Evolutionary conservation across 2,113 vertebrate species (phyloP).

Genomic region (Elephas maximus): DNA sequence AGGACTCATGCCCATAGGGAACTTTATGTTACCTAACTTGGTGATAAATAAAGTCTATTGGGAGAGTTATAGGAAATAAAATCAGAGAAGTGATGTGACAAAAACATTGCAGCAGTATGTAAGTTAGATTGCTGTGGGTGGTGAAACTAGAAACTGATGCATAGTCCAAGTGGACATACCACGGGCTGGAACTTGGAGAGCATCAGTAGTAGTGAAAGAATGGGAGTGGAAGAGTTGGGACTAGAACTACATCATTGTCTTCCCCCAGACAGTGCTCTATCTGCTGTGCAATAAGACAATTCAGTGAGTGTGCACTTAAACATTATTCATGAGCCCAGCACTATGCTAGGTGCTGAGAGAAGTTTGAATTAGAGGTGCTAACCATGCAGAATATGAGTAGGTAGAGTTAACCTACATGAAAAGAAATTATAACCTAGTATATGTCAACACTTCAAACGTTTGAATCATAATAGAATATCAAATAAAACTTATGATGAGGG

Average conservation of each 20-base stretch:
- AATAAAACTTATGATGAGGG: not conserved
- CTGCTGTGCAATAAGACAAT: not conserved
- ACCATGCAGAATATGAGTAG: fast-evolving
- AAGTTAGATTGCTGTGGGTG: fast-evolving
- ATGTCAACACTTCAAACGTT: fast-evolving
- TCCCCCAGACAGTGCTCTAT: fast-evolving
- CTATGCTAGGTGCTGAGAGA: not conserved
- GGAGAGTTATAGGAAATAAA: not conserved
- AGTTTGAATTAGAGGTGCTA: fast-evolving
- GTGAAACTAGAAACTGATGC: fast-evolving
- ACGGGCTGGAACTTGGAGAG: fast-evolving
- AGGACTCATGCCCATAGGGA: not conserved
- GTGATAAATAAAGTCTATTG: not conserved
- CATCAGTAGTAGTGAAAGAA: not conserved
- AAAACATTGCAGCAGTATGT: not conserved
- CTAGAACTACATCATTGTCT: fast-evolving
- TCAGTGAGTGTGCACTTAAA: too few relatives aligned
- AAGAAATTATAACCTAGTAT: fast-evolving
- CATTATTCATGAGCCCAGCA: too few relatives aligned
- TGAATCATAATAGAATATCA: fast-evolving
- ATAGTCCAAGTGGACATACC: fast-evolving
- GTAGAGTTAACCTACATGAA: fast-evolving
- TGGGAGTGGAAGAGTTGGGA: not conserved
- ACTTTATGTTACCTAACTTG: fast-evolving
- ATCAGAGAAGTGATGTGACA: fast-evolving